Percentiles rank a stretch among this genome's conserved stretches.
These are phyloP conservation scores for Linnaemya vulpina DNA, from an alignment of 2,888 invertebrate species.

Conservation along the genomic window DNA sequence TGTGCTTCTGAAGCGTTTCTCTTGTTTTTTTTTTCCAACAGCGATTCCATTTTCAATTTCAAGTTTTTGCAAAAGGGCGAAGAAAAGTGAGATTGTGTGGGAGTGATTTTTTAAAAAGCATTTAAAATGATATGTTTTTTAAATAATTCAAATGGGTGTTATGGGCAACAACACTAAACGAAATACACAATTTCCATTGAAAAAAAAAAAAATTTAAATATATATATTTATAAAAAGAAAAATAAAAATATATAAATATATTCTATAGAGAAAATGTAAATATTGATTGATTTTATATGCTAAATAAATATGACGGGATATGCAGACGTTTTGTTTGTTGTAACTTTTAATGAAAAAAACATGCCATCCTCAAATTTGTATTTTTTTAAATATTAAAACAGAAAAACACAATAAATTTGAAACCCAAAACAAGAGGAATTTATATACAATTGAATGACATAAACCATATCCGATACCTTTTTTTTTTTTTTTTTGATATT, in stretches of 20 bases:
- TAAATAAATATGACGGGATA: constrained; percentile 55
- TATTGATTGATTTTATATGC: constrained; percentile 65
- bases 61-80: neutral
- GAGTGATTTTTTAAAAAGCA: constrained; percentile 39
- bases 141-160: constrained; percentile 24
- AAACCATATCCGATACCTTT: constrained; percentile 65
- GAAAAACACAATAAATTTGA: constrained; percentile 60
- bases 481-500: constrained; percentile 19
- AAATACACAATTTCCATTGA: constrained; percentile 32
- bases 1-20: no score
- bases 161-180: constrained; percentile 31
- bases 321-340: constrained; percentile 57
- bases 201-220: constrained; percentile 14
- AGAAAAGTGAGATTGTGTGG: constrained; percentile 13
- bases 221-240: constrained; percentile 17
- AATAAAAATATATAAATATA: constrained; percentile 18
- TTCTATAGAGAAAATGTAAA: constrained; percentile 58
- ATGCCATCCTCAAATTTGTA: constrained; percentile 58
- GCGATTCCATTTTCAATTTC: neutral
- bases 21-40: no score
- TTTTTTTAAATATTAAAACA: constrained; percentile 24
- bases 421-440: constrained; percentile 52
- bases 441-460: constrained; percentile 65
- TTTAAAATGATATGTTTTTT: constrained; percentile 29
- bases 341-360: constrained; percentile 45